Conservation (phyloP, 1,140 invertebrate genomes). For the Bombus balteatus region DNA sequence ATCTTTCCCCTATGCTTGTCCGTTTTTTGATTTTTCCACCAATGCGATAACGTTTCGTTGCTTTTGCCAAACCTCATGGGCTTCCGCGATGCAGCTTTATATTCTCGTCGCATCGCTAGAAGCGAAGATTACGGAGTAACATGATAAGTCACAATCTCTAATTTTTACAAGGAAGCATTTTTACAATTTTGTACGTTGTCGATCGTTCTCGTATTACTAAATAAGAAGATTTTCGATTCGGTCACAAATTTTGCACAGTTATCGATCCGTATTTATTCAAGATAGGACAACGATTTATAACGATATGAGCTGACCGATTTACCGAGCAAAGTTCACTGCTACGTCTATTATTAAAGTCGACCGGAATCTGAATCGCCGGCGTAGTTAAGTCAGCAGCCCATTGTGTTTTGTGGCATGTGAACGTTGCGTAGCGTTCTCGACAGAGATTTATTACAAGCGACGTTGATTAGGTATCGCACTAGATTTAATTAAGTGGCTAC, state of each 20-base stretch:
- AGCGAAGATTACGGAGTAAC: too few relatives aligned
- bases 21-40: not conserved
- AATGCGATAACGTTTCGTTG: not conserved
- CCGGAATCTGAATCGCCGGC: not conserved
- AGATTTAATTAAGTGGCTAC: not conserved
- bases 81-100: too few relatives aligned
- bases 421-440: not conserved
- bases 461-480: not conserved
- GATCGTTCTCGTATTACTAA: not conserved
- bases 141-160: too few relatives aligned
- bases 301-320: constrained; percentile 22
- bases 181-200: too few relatives aligned
- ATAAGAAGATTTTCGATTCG: not conserved
- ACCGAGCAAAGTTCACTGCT: constrained; percentile 21
- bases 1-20: not conserved
- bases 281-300: not conserved
- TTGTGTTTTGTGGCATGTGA: not conserved
- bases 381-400: not conserved
- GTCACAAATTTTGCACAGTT: not conserved
- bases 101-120: too few relatives aligned
- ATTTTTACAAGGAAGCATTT: too few relatives aligned
- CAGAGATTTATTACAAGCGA: not conserved
- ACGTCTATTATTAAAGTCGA: constrained; percentile 34
- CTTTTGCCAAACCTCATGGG: not conserved
- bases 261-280: not conserved